Conservation (phyloP, 1,140 invertebrate genomes). For the Globodera rostochiensis region DNA sequence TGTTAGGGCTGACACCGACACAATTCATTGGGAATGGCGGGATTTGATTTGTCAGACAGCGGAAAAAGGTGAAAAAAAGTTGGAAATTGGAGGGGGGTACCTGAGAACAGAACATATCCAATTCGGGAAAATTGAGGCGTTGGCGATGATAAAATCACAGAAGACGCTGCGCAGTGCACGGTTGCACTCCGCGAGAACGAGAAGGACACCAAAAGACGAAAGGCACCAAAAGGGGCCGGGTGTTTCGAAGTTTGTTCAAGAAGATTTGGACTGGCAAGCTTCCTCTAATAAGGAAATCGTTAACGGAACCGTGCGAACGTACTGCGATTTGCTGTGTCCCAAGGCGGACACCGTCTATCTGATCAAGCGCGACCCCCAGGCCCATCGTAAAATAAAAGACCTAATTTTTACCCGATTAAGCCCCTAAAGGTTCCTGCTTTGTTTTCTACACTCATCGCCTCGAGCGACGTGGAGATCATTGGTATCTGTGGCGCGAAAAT, state of each 20-base stretch:
- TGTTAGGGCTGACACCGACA: constrained; percentile 5
- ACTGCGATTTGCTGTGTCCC: constrained; percentile 59
- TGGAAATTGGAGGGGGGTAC: neutral
- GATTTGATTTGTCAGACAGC: constrained; percentile 48
- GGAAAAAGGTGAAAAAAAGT: constrained; percentile 18
- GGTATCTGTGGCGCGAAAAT: constrained; percentile 55
- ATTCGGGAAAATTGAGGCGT: constrained; percentile 9
- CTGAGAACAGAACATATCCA: neutral
- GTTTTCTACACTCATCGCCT: constrained; percentile 60
- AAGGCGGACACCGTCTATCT: constrained; percentile 60
- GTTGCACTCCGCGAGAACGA: constrained; percentile 53
- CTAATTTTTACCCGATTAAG: neutral
- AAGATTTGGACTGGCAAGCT: neutral
- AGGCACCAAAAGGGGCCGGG: constrained; percentile 34
- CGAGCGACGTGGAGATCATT: constrained; percentile 56
- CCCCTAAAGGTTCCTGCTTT: constrained; percentile 40
- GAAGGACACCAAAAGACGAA: constrained; percentile 41
- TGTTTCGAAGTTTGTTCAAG: constrained; percentile 55
- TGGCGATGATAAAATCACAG: constrained; percentile 45
- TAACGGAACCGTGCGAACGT: constrained; percentile 55
- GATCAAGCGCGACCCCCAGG: constrained; percentile 58
- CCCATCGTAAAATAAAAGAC: constrained; percentile 39
- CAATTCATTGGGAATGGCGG: constrained; percentile 54
- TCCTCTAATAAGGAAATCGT: constrained; percentile 40
- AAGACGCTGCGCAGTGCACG: constrained; percentile 49